Base-by-base conservation (phyloP, 2,797 vertebrate species). In the Enteromius viviparus region DNA sequence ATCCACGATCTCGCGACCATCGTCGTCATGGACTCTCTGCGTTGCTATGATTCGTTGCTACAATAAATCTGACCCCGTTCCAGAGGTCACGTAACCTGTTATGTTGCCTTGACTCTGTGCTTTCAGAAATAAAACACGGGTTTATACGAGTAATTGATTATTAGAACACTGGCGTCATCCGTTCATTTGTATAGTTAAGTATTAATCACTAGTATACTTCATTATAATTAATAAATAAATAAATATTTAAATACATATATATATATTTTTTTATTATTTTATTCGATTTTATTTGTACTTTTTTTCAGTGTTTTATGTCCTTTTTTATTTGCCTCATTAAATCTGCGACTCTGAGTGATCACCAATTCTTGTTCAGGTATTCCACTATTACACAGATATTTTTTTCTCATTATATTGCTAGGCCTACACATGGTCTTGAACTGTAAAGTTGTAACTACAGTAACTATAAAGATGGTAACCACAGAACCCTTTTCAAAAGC, bases 1-100 rank as follows among this genome's bases (percentile, higher is more conserved):
- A 66, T 47, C 72, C 40, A 83, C 78, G 29, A 37, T 12, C 76
- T 3, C 40, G 74, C 15, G 66, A 37, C 62, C 40, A 29, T 26
- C 21, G 90, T 92, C 86, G 90, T 89, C 89, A 91, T 69, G 90
- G 91, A 83, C 86, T 80, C 89, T 55, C 4, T 1, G 80, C 80
- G 95, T 95, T 87, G 91, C 92, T 90, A 95, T 40, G 92, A 85
- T 34, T 86, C 88, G 95, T 95, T 95, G 94, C 95, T 91, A 95
- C 94, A 94, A 95, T 93, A 94, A 92, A 93, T 91, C 85, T 92
- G 92, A 93, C 92, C 92, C 78, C 83, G 78, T 86, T 80, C 60
- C 83, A 86, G 78, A 84, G 58, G 83, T 76, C 84, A 80, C 10
- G 17, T 42, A 17, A 78, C 58, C 76, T 80, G 34, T 72, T 34